Evolutionary conservation across 92 coral and sea anemone species (phyloP), one percentile per base, ranked within the genome.

Genomic region (Palythoa heliodiscus): DNA sequence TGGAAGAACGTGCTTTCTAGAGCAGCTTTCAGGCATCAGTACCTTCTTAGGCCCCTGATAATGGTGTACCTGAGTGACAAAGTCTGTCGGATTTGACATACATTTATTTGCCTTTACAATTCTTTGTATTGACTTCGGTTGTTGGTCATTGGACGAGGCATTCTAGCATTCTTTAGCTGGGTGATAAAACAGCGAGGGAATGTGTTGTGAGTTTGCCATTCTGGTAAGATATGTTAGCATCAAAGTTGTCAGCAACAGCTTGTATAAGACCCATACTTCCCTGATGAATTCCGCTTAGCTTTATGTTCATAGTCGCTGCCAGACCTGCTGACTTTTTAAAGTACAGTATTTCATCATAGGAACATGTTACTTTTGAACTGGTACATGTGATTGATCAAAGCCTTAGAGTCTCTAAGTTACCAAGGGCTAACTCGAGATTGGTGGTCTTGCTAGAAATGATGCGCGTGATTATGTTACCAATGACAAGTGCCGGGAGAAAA

Each of bases 261-360:
- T n/a, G n/a, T n/a, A n/a, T n/a, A n/a, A n/a, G n/a, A n/a, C n/a
- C n/a, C n/a, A n/a, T n/a, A n/a, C n/a, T n/a, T n/a, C n/a, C n/a
- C n/a, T n/a, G n/a, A n/a, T n/a, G n/a, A n/a, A n/a, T n/a, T n/a
- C n/a, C n/a, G n/a, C n/a, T n/a, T n/a, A n/a, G n/a, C n/a, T n/a
- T n/a, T n/a, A 78, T 78, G 13, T 87, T 76, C 37, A 23, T 87
- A 20, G 83, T 83, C 24, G 95, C 89, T 70, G 91, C 93, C 73
- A 84, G 57, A n/a, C 91, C 92, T 23, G 95, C 91, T n/a, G 95
- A 89, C 89, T 4, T 92, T n/a, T n/a, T n/a, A n/a, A n/a, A n/a
- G n/a, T n/a, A n/a, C n/a, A n/a, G n/a, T n/a, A n/a, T n/a, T n/a
- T n/a, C n/a, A n/a, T n/a, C n/a, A n/a, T n/a, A n/a, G n/a, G n/a